Evolutionary conservation across 2,797 vertebrate species (phyloP).

Genomic region (Vireo griseus): DNA sequence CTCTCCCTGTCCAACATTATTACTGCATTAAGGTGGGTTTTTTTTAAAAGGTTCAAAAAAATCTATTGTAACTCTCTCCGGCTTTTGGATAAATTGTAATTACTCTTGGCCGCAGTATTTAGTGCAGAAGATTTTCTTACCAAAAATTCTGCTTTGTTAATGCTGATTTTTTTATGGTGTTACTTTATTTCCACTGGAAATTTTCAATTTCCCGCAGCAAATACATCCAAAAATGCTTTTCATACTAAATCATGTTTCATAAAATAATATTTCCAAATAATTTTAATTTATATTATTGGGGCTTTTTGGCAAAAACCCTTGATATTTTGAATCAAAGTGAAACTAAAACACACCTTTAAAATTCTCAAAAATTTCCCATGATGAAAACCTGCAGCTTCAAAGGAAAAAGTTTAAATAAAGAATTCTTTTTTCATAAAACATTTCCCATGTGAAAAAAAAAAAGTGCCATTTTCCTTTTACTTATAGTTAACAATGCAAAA

Average conservation of each 20-base stretch:
- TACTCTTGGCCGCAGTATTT: neutral
- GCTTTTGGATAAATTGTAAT: conserved; percentile 2
- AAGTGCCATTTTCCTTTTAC: neutral
- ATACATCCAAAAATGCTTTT: neutral
- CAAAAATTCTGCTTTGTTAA: neutral
- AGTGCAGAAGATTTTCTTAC: neutral
- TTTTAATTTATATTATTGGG: neutral
- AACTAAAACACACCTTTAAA: neutral
- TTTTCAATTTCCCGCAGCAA: conserved; percentile 13
- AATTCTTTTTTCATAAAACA: neutral
- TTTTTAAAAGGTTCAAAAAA: conserved; percentile 21
- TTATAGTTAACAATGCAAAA: neutral
- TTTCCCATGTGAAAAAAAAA: neutral
- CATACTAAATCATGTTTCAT: neutral
- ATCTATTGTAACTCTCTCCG: neutral
- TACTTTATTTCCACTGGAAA: conserved; percentile 33
- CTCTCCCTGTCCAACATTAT: neutral
- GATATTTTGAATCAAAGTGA: neutral
- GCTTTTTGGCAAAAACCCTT: accelerated
- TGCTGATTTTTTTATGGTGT: neutral
- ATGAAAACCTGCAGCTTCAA: neutral
- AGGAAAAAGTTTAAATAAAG: neutral
- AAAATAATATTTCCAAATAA: neutral
- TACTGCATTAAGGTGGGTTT: neutral
- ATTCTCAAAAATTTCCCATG: neutral